Conservation (phyloP, 35 echinoderm and acorn worm genomes). For the Heliocidaris erythrogramma region DNA sequence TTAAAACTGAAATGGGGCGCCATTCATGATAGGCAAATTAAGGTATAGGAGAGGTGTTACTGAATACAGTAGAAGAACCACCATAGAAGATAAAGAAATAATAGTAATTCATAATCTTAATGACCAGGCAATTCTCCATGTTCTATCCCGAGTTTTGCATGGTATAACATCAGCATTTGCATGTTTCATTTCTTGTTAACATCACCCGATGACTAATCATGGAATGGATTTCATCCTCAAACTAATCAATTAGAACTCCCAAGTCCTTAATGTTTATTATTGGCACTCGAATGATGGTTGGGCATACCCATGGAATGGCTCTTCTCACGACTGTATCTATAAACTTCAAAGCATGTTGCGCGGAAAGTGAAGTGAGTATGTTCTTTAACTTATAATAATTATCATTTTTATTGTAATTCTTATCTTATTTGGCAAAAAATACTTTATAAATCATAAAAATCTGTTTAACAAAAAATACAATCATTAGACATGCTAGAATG, state of each 20-base stretch:
- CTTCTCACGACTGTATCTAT: conserved; percentile 14
- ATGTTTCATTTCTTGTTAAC: not conserved
- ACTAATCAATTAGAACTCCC: not conserved
- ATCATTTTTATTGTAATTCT: not conserved
- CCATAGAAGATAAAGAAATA: not conserved
- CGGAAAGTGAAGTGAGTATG: conserved; percentile 15
- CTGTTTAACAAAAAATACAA: not conserved
- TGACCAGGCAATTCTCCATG: not conserved
- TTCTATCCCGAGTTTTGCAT: not conserved
- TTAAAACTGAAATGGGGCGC: not conserved
- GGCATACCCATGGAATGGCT: conserved; percentile 20
- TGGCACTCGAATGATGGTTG: conserved; percentile 18
- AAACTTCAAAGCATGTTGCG: conserved; percentile 35
- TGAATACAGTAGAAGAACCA: not conserved
- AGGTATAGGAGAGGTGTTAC: not conserved
- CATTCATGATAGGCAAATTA: not conserved
- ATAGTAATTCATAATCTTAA: not conserved
- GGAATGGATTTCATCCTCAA: not conserved
- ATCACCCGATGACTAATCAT: not conserved
- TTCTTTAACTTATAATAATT: not conserved
- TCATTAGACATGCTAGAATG: not conserved
- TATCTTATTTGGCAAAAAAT: not conserved
- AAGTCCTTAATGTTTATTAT: not conserved
- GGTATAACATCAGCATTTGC: not conserved
- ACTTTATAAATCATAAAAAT: not conserved